These are phyloP conservation scores for Prietella phreatophila DNA, from an alignment of 2,113 vertebrate species.

Conservation along the genomic window DNA sequence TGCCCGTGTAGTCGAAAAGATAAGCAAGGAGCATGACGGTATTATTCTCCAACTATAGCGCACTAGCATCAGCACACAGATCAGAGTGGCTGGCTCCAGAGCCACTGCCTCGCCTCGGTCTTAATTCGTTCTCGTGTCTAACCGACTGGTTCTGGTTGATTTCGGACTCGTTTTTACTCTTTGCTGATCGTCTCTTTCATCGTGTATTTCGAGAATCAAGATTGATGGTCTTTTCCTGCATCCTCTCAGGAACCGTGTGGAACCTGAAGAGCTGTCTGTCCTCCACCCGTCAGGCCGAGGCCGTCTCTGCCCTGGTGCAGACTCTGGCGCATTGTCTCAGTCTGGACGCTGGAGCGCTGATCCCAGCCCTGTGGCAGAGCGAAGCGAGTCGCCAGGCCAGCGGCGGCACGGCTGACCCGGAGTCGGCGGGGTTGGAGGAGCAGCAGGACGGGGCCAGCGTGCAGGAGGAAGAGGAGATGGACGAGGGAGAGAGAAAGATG, in stretches of 20 bases:
- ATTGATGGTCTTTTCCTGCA: background rate
- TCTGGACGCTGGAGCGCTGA: slow-evolving; percentile 72
- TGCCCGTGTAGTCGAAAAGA: background rate
- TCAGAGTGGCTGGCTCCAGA: background rate
- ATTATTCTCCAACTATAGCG: background rate
- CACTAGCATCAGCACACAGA: background rate
- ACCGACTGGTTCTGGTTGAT: background rate
- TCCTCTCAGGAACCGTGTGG: slow-evolving; percentile 76
- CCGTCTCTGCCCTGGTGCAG: slow-evolving; percentile 80
- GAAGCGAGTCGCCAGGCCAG: slow-evolving; percentile 60
- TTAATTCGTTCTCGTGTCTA: background rate
- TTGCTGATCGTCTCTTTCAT: no score
- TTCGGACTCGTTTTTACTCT: background rate
- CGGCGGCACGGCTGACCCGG: slow-evolving; percentile 24
- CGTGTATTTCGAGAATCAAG: background rate
- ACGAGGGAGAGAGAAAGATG: slow-evolving; percentile 69
- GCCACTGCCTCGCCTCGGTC: background rate
- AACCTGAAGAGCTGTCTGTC: slow-evolving; percentile 86
- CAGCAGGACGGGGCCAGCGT: slow-evolving; percentile 26
- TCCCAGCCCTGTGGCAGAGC: slow-evolving; percentile 76
- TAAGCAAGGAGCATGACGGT: no score
- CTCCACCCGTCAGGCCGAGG: slow-evolving; percentile 79
- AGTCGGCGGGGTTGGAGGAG: slow-evolving; percentile 39
- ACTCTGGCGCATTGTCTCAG: slow-evolving; percentile 81
- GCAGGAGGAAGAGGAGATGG: slow-evolving; percentile 63